A percentile compares a stretch with the other conserved stretches of the same genome.
Evolutionary conservation across 2,113 vertebrate genomes (phyloP).

Genomic region (human): DNA sequence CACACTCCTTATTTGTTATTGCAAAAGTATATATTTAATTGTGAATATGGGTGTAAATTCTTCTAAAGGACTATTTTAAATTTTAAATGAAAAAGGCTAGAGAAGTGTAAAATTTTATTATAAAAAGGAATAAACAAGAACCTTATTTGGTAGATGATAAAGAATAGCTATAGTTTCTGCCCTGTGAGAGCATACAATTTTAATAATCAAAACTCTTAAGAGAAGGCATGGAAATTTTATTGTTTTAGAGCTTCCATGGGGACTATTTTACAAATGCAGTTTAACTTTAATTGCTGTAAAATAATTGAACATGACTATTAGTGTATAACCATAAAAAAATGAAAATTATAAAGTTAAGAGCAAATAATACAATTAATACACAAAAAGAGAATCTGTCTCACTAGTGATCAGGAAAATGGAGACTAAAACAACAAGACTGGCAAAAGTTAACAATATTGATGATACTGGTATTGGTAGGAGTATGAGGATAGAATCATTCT

Average conservation of each 20-base stretch:
- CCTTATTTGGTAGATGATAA: conserved; percentile 21
- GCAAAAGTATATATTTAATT: not conserved
- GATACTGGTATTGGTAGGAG: not conserved
- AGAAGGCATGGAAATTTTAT: not conserved
- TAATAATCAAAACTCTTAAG: not conserved
- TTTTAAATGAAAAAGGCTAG: not conserved
- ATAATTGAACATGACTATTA: conserved; percentile 32
- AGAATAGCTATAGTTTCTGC: not conserved
- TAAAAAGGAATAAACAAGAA: not conserved
- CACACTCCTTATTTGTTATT: not conserved
- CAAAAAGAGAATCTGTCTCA: not conserved
- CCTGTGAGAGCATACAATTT: not conserved
- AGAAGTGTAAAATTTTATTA: not conserved
- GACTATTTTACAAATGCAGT: conserved; percentile 23
- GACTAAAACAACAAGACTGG: not conserved
- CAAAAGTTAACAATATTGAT: not conserved
- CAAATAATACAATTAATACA: not conserved
- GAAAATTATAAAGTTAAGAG: not conserved
- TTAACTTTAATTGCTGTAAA: conserved; percentile 26
- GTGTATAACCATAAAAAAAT: conserved; percentile 37
- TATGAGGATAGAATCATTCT: not conserved
- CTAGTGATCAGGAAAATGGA: not conserved
- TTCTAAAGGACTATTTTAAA: not conserved
- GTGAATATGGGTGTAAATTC: not conserved
- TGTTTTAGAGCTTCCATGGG: not conserved